A percentile compares a stretch with the other conserved stretches of the same genome.
Evolutionary conservation across 1,140 invertebrate genomes (phyloP).

Genomic region (Rhagoletis zephyria): DNA sequence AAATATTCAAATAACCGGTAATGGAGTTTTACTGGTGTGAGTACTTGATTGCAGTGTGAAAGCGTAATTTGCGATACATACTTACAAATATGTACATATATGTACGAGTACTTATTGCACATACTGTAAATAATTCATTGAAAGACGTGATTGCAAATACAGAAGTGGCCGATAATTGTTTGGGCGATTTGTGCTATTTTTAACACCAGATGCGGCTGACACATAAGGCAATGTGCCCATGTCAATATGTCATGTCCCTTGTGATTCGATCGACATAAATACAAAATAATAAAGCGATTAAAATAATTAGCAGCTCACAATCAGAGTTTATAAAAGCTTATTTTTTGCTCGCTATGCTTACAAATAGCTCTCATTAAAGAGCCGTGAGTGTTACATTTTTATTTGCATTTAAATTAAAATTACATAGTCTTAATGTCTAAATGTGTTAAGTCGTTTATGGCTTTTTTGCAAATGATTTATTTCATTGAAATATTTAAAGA

Average conservation of each 20-base stretch:
- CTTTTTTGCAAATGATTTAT: too few species aligned
- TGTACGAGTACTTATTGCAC: too few species aligned
- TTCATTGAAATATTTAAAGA: too few species aligned
- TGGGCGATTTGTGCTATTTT: background rate
- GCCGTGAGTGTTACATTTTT: too few species aligned
- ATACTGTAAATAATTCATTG: conserved; percentile 7
- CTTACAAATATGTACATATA: background rate
- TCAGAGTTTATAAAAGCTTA: too few species aligned
- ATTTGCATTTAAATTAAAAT: too few species aligned
- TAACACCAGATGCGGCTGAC: too few species aligned
- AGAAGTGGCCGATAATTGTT: background rate
- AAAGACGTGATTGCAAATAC: background rate
- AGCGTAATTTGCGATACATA: background rate
- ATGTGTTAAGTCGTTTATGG: too few species aligned
- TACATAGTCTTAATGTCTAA: too few species aligned
- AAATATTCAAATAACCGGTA: background rate
- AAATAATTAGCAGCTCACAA: conserved; percentile 5
- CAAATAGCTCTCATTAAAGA: too few species aligned
- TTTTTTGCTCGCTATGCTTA: too few species aligned
- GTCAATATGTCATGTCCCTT: background rate
- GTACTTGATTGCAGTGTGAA: conserved; percentile 12
- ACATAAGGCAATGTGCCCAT: background rate
- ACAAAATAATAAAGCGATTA: conserved; percentile 17
- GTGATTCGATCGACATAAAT: background rate
- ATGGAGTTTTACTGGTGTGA: background rate